phyloP scores from a whole-genome alignment of 92 coral and sea anemone species.

The Actinernus sp. region DNA sequence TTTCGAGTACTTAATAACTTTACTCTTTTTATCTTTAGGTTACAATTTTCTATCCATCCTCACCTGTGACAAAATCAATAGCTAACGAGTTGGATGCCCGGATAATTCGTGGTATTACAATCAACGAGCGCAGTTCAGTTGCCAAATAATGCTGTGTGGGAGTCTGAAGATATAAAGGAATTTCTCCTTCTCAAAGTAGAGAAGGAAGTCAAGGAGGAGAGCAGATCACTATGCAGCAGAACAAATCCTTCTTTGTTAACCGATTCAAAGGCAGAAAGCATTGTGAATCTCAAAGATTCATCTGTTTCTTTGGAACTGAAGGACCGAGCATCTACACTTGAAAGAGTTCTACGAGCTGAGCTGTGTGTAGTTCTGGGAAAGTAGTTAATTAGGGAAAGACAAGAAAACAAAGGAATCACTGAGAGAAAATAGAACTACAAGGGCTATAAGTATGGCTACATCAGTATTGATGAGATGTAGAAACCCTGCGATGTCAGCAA shows the following conservation, averaged over 20 bases:
- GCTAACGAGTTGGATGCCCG: conserved; percentile 11
- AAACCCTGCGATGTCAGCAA: conserved; percentile 55
- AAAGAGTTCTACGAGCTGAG: conserved; percentile 27
- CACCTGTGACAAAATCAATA: conserved; percentile 4
- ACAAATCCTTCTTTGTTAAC: conserved; percentile 19
- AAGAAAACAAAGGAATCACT: neutral
- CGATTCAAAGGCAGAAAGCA: conserved; percentile 11
- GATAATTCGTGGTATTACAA: conserved; percentile 19
- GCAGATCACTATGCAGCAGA: conserved; percentile 16
- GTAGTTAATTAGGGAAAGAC: too few species aligned
- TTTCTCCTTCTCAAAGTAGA: conserved; percentile 6
- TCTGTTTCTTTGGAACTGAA: conserved; percentile 12
- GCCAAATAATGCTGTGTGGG: conserved; percentile 11
- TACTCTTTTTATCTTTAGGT: conserved; percentile 22
- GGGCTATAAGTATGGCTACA: conserved; percentile 57
- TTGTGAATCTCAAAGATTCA: conserved; percentile 5
- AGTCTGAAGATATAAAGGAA: neutral
- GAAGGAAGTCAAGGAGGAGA: conserved; percentile 14
- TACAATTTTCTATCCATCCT: conserved; percentile 10
- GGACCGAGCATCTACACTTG: conserved; percentile 18
- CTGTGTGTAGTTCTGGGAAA: too few species aligned
- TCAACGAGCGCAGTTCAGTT: conserved; percentile 3
- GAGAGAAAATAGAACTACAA: neutral
- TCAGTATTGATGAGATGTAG: conserved; percentile 43
- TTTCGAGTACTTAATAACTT: too few species aligned